phyloP scores from a whole-genome alignment of 2,113 vertebrate genomes.

The Octodon degus region DNA sequence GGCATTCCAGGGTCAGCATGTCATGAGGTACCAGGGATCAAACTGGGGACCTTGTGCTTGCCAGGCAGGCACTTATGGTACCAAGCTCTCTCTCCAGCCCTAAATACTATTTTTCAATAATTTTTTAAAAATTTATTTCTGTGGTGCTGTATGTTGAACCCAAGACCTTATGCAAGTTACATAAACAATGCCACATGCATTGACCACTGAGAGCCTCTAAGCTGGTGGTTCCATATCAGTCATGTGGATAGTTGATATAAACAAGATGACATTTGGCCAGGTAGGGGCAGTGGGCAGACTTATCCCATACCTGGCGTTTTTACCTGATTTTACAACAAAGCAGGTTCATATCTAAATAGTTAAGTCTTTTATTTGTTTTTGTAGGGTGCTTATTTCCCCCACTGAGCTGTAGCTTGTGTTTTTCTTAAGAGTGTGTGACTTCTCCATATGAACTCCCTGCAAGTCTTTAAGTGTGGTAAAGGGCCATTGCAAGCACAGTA shows the following conservation, averaged over 20 bases:
- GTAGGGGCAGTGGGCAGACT: too few species aligned
- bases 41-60: too few species aligned
- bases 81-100: too few species aligned
- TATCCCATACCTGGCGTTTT: neutral
- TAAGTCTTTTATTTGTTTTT: neutral
- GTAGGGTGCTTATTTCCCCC: neutral
- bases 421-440: neutral
- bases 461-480: neutral
- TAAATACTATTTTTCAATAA: neutral
- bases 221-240: neutral
- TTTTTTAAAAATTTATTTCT: too few species aligned
- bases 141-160: neutral
- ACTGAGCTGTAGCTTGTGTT: neutral
- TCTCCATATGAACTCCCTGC: neutral
- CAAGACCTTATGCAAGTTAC: neutral
- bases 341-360: neutral
- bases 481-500: neutral
- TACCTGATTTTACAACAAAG: neutral
- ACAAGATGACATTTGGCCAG: too few species aligned
- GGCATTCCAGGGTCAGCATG: too few species aligned
- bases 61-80: too few species aligned
- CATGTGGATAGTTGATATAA: neutral
- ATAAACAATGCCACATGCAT: neutral
- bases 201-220: neutral
- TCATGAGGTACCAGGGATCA: too few species aligned